phyloP scores from a whole-genome alignment of 1,140 invertebrate species.

The Drosophila watanabei region DNA sequence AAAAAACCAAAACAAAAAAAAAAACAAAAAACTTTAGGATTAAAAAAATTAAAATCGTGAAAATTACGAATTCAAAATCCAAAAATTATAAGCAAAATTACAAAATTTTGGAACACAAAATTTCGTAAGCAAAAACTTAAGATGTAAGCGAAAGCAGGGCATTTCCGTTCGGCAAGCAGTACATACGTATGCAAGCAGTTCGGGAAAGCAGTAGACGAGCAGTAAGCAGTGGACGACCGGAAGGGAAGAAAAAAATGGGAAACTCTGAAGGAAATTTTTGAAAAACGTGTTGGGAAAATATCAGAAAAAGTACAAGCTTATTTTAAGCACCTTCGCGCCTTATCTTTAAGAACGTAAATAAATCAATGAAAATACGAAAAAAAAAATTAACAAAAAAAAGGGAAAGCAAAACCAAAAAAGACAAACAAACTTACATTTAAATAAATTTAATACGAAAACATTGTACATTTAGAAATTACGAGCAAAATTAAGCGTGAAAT shows the following conservation, averaged over 20 bases:
- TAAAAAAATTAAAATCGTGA: constrained; percentile 50
- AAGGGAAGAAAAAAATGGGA: constrained; percentile 50
- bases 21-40: constrained; percentile 41
- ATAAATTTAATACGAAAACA: constrained; percentile 69
- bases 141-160: constrained; percentile 62
- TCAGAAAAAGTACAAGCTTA: constrained; percentile 91
- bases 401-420: constrained; percentile 69
- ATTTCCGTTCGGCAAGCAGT: constrained; percentile 20
- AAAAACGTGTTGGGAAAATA: constrained; percentile 86
- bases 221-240: constrained; percentile 38
- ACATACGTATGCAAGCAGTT: constrained; percentile 20
- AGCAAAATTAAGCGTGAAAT: constrained; percentile 57
- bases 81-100: constrained; percentile 81
- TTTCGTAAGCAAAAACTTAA: constrained; percentile 76
- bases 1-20: constrained; percentile 55
- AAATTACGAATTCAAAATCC: constrained; percentile 71
- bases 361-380: constrained; percentile 70
- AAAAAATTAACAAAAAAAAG: constrained; percentile 73
- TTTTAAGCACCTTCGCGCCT: constrained; percentile 91
- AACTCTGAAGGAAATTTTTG: constrained; percentile 76
- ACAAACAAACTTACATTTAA: constrained; percentile 75
- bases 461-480: constrained; percentile 62
- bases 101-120: constrained; percentile 81
- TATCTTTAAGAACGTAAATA: constrained; percentile 88
- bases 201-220: constrained; percentile 23